Percentiles rank a stretch among this genome's conserved stretches.
phyloP scores from a whole-genome alignment of 1,140 invertebrate species.

The Ips nitidus region DNA sequence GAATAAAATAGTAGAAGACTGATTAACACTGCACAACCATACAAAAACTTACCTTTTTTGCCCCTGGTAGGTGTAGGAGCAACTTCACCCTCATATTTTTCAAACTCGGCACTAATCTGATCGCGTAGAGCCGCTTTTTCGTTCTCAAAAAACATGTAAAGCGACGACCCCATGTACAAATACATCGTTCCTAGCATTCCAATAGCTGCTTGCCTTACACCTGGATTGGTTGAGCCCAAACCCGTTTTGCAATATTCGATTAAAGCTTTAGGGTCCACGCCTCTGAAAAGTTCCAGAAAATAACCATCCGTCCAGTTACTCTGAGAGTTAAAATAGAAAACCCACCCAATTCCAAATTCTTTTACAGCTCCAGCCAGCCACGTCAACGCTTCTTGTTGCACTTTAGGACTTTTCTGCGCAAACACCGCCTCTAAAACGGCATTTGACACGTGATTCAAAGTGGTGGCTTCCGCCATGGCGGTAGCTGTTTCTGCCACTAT shows the following conservation, averaged over 20 bases:
- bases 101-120: constrained; percentile 85
- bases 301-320: neutral
- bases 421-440: constrained; percentile 75
- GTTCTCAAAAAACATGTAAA: constrained; percentile 80
- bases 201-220: constrained; percentile 75
- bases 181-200: constrained; percentile 70
- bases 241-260: constrained; percentile 83
- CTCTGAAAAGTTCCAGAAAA: constrained; percentile 52
- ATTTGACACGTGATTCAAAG: constrained; percentile 72
- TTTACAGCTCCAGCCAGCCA: constrained; percentile 78
- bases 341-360: constrained; percentile 82
- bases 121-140: constrained; percentile 85
- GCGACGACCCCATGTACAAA: constrained; percentile 75
- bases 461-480: constrained; percentile 74
- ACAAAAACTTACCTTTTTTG: constrained; percentile 28
- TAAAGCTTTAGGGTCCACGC: constrained; percentile 76
- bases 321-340: no score
- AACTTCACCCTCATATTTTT: constrained; percentile 73
- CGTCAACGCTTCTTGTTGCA: constrained; percentile 79
- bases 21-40: no score
- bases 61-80: constrained; percentile 73
- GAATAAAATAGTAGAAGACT: no score
- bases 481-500: constrained; percentile 72
- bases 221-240: constrained; percentile 79
- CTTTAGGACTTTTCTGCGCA: constrained; percentile 89